These are phyloP conservation scores for Xiphophorus couchianus DNA, from an alignment of 2,113 vertebrate species.

Conservation along the genomic window DNA sequence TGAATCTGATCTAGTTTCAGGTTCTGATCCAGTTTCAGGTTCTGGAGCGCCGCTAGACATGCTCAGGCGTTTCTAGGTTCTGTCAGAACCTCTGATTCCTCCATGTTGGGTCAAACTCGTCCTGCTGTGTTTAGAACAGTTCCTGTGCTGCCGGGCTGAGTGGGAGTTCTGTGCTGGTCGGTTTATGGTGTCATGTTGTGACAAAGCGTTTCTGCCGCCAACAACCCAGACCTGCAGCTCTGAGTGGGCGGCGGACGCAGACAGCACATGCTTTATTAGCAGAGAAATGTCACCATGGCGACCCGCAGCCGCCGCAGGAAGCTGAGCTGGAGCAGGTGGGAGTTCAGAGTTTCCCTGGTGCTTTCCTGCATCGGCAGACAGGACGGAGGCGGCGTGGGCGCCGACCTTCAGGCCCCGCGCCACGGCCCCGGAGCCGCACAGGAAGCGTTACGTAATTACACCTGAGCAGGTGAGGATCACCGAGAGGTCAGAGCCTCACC, in stretches of 20 bases:
- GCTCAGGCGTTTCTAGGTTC: too few relatives aligned
- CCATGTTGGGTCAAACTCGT: background rate
- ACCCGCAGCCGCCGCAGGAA: constrained; percentile 16
- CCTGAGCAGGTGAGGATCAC: constrained; percentile 4
- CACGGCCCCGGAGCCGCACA: constrained; percentile 40
- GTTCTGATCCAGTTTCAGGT: too few relatives aligned
- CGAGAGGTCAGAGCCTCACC: background rate
- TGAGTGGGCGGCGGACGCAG: constrained; percentile 31
- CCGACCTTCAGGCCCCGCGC: constrained; percentile 57
- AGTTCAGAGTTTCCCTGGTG: constrained; percentile 14
- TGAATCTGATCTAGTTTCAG: too few relatives aligned
- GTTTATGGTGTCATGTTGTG: constrained; percentile 10
- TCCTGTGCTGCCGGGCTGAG: background rate
- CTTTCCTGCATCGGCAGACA: constrained; percentile 13
- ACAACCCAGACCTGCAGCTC: constrained; percentile 8
- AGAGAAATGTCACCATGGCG: constrained; percentile 49
- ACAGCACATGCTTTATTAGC: constrained; percentile 64
- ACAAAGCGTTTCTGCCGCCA: constrained; percentile 28
- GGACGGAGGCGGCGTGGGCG: constrained; percentile 61
- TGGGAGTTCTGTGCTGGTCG: constrained; percentile 17
- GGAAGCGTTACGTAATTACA: constrained; percentile 52
- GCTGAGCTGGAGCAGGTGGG: background rate
- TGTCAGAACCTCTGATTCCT: too few relatives aligned
- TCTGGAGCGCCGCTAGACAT: too few relatives aligned
- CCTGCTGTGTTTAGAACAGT: background rate